phyloP scores from a whole-genome alignment of 1,140 invertebrate genomes.

The Drosophila kurseongensis region DNA sequence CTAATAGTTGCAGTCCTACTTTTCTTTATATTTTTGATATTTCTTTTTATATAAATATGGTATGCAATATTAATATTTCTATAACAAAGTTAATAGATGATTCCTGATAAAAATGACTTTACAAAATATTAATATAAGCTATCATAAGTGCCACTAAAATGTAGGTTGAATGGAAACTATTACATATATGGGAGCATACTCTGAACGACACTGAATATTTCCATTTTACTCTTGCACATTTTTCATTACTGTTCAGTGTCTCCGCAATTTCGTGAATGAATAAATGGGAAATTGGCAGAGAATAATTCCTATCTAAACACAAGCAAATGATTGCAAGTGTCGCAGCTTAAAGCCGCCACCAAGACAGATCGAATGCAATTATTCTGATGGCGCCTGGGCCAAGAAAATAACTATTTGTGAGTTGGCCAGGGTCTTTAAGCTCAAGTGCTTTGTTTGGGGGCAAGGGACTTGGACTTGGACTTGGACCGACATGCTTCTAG shows the following conservation, averaged over 20 bases:
- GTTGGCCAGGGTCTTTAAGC: constrained; percentile 42
- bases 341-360: constrained; percentile 2
- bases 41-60: too few species aligned
- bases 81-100: too few species aligned
- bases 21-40: too few species aligned
- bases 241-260: neutral
- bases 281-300: neutral
- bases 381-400: constrained; percentile 11
- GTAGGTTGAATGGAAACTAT: too few species aligned
- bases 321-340: neutral
- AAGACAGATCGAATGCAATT: constrained; percentile 39
- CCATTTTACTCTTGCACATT: too few species aligned
- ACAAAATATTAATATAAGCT: too few species aligned
- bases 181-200: too few species aligned
- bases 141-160: too few species aligned
- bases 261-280: neutral
- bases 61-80: too few species aligned
- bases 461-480: constrained; percentile 28
- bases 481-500: constrained; percentile 14
- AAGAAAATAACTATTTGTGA: constrained; percentile 27
- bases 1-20: too few species aligned
- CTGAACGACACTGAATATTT: neutral
- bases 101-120: too few species aligned
- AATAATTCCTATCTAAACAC: neutral
- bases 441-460: constrained; percentile 58